phyloP scores from a whole-genome alignment of 1,140 invertebrate species.

The Globodera ellingtonae region DNA sequence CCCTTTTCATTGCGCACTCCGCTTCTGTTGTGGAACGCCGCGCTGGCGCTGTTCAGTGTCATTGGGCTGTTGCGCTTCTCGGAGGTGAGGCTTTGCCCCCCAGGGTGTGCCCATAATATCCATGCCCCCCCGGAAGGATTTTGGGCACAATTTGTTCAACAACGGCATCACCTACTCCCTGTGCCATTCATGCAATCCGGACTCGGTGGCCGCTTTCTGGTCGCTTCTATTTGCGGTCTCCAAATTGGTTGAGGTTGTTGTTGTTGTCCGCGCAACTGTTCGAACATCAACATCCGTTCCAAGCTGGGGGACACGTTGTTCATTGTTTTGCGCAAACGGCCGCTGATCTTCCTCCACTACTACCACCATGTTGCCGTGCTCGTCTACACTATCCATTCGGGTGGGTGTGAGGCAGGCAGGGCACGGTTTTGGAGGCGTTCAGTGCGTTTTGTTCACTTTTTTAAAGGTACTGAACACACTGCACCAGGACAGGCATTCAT shows the following conservation, averaged over 20 bases:
- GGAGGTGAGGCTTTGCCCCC: slow-evolving; percentile 71
- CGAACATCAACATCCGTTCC: neutral
- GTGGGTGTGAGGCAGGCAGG: slow-evolving; percentile 73
- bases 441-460: slow-evolving; percentile 25
- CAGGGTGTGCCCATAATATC: neutral
- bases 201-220: slow-evolving; percentile 80
- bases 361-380: slow-evolving; percentile 76
- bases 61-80: slow-evolving; percentile 73
- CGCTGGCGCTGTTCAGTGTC: slow-evolving; percentile 84
- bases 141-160: slow-evolving; percentile 49
- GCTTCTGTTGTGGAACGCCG: slow-evolving; percentile 86
- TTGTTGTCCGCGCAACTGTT: neutral
- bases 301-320: slow-evolving; percentile 62
- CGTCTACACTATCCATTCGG: slow-evolving; percentile 94
- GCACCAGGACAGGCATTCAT: slow-evolving; percentile 94
- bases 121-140: slow-evolving; percentile 47
- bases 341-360: slow-evolving; percentile 64
- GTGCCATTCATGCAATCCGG: slow-evolving; percentile 74
- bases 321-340: slow-evolving; percentile 62
- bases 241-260: slow-evolving; percentile 60
- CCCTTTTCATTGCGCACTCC: slow-evolving; percentile 82
- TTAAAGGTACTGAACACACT: slow-evolving; percentile 77
- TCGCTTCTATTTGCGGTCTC: slow-evolving; percentile 62
- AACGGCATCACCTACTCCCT: slow-evolving; percentile 69
- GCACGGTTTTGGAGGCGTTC: slow-evolving; percentile 6